Base-by-base conservation (phyloP, 1,140 invertebrate species). In the Tetramorium parvispinum region DNA sequence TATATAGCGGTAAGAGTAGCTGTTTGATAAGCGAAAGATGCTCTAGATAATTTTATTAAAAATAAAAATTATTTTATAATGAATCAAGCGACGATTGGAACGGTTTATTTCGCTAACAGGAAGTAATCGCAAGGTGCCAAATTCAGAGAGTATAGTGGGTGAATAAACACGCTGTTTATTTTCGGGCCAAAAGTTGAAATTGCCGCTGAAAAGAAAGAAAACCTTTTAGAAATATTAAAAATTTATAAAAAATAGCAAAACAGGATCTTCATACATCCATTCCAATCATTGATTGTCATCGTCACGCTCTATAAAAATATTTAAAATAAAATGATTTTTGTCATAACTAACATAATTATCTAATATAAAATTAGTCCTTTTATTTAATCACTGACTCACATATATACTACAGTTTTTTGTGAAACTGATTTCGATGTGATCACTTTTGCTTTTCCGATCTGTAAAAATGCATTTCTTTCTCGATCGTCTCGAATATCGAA, bases 61-160 rank as follows among this genome's bases (percentile, higher is more conserved):
- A 75, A 2, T 43, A 18, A 43, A 13, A 37, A 18, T 43, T 24
- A 68, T 49, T 68, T 68, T 24, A 32, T 32, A 68, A 68, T 68
- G 40, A 49, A 68, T 57, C 27, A 24, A 57, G 2, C 13, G 13
- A 75, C 18, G n/a, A 40, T 10, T 57, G n/a, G 11, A 40, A 57
- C 49, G 11, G n/a, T 75, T 57, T 59, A 75, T 40, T 75, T 75
- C 1, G 7, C 7, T 8, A 75, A 75, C 37, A 75, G 37, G 53
- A 57, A 24, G 37, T 57, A 75, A 73, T 40, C n/a, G 32, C 51
- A 40, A 21, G n/a, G 3, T 40, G 71, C 53, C 51, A 75, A 75
- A 57, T 57, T 32, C n/a, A 6, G 32, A 37, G 37, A 57, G 32
- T 57, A 73, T 27, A 32, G 27, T 40, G 40, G 40, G 10, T 68